Conservation (phyloP, 2,888 invertebrate genomes). For the Notocelia uddmanniana region DNA sequence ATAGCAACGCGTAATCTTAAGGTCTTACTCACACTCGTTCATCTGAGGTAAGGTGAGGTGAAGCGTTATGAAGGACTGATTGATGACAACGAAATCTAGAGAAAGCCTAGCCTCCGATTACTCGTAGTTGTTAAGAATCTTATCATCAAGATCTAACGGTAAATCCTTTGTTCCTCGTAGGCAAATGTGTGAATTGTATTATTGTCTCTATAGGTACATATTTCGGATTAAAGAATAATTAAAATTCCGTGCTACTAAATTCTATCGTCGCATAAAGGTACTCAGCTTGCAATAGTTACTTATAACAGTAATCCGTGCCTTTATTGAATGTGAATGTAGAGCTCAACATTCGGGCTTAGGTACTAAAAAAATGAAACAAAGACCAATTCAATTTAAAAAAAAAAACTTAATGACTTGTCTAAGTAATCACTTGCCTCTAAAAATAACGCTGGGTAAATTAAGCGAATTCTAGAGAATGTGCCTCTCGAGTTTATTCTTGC, state of each 20-base stretch:
- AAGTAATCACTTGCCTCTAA: constrained; percentile 11
- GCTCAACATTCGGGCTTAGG: background rate
- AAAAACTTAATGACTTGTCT: constrained; percentile 9
- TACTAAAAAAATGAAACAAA: background rate
- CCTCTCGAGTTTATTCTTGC: constrained; percentile 20
- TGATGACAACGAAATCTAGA: too few relatives aligned
- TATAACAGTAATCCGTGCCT: background rate
- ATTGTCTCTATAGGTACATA: too few relatives aligned
- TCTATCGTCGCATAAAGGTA: background rate
- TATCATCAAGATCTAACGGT: too few relatives aligned
- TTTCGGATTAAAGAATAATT: too few relatives aligned
- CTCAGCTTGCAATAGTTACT: background rate
- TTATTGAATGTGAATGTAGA: background rate
- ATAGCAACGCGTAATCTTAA: background rate
- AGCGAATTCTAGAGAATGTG: constrained; percentile 16
- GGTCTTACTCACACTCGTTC: background rate
- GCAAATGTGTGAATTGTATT: too few relatives aligned
- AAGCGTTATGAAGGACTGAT: background rate
- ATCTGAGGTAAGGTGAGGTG: too few relatives aligned
- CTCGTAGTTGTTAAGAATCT: too few relatives aligned
- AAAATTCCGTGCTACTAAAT: background rate
- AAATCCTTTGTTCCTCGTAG: too few relatives aligned
- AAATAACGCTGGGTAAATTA: constrained; percentile 20
- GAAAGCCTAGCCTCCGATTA: too few relatives aligned
- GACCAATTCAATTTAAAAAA: background rate